phyloP scores from a whole-genome alignment of 2,888 invertebrate species.

The Andrena minutula region DNA sequence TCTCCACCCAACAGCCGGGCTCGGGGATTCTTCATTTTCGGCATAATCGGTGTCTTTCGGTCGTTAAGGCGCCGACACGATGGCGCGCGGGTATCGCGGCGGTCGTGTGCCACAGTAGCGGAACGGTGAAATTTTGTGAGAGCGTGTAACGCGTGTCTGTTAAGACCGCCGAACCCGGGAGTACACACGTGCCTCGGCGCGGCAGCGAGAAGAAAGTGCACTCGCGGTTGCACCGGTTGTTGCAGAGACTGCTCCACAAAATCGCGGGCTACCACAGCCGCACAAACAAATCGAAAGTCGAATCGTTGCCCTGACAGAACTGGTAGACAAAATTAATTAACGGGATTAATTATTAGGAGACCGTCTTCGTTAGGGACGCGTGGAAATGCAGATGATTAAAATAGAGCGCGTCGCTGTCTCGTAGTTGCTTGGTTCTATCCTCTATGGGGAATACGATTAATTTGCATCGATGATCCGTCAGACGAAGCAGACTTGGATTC shows the following conservation, averaged over 20 bases:
- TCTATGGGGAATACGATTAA: background rate
- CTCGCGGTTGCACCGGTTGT: conserved; percentile 72
- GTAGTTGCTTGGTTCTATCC: background rate
- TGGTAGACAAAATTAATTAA: conserved; percentile 60
- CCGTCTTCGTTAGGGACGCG: conserved; percentile 21
- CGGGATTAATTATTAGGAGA: conserved; percentile 50
- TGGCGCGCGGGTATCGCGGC: background rate
- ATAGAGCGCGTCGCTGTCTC: conserved; percentile 10
- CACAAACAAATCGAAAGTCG: conserved; percentile 71
- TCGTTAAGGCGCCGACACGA: conserved; percentile 39
- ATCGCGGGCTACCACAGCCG: conserved; percentile 65
- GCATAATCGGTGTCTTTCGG: conserved; percentile 63
- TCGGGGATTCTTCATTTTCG: conserved; percentile 54
- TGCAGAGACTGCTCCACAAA: conserved; percentile 73
- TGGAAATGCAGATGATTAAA: conserved; percentile 16
- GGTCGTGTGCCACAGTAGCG: conserved; percentile 44
- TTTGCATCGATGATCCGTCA: background rate
- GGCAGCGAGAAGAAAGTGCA: conserved; percentile 70
- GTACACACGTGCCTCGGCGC: conserved; percentile 62
- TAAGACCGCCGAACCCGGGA: conserved; percentile 67
- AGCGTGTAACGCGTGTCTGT: conserved; percentile 66
- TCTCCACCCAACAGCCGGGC: conserved; percentile 52
- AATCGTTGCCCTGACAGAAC: conserved; percentile 42
- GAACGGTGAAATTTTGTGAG: conserved; percentile 71
- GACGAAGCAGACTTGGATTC: background rate